These are phyloP conservation scores for Spialia ferax DNA, from an alignment of 2,888 invertebrate genomes.

Conservation along the genomic window DNA sequence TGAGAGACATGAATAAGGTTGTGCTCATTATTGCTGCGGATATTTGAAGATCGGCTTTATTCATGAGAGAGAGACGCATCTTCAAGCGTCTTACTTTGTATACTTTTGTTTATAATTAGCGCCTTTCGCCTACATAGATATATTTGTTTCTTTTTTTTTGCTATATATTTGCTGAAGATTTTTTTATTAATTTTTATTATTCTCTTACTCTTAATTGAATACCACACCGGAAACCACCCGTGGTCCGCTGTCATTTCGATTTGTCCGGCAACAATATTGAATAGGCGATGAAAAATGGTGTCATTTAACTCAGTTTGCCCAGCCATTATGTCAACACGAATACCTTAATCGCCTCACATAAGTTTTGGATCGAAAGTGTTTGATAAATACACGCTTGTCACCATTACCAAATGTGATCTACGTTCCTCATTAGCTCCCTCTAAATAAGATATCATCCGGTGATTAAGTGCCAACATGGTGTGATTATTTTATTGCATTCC, in stretches of 20 bases:
- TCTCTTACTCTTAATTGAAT: conserved; percentile 25
- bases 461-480: conserved; percentile 71
- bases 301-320: conserved; percentile 74
- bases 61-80: conserved; percentile 57
- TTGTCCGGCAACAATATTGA: conserved; percentile 40
- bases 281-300: conserved; percentile 63
- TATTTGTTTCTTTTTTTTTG: not conserved
- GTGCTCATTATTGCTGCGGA: conserved; percentile 66
- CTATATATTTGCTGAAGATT: conserved; percentile 20
- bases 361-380: conserved; percentile 81
- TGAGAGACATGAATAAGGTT: conserved; percentile 64
- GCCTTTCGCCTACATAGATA: not conserved
- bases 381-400: conserved; percentile 80
- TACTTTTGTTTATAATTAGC: conserved; percentile 35
- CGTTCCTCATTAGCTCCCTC: conserved; percentile 80
- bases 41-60: conserved; percentile 67
- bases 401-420: conserved; percentile 83
- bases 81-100: conserved; percentile 35
- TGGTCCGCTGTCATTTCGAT: conserved; percentile 23
- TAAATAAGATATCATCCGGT: conserved; percentile 81
- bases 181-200: not conserved
- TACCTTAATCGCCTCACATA: conserved; percentile 76
- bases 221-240: conserved; percentile 32
- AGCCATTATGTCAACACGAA: conserved; percentile 82
- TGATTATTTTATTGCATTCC: conserved; percentile 84